phyloP scores from a whole-genome alignment of 2,113 vertebrate genomes.

The Rhinichthys klamathensis region DNA sequence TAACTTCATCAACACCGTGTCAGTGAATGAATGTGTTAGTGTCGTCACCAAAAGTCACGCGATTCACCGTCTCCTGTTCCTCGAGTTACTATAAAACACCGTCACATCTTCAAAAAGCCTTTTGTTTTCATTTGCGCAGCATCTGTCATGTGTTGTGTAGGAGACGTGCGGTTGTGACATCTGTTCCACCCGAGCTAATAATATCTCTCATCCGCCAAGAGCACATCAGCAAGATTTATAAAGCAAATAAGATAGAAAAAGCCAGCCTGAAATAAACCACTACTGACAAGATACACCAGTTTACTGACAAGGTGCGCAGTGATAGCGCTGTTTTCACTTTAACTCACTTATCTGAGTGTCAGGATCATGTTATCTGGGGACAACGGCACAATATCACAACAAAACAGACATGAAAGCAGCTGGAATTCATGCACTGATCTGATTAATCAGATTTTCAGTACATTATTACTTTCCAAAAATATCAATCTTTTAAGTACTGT shows the following conservation, averaged over 20 bases:
- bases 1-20: background rate
- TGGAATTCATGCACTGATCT: background rate
- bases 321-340: conserved; percentile 2
- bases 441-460: background rate
- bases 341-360: conserved; percentile 6
- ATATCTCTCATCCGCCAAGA: background rate
- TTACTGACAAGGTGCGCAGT: background rate
- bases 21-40: background rate
- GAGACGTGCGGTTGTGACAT: background rate
- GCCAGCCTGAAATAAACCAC: conserved; percentile 7
- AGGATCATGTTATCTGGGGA: background rate
- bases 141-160: background rate
- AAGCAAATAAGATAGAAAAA: conserved; percentile 16
- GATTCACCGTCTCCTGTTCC: background rate
- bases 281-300: conserved; percentile 11
- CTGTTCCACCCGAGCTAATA: conserved; percentile 13
- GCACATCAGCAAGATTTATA: background rate
- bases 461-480: background rate
- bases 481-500: background rate
- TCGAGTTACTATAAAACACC: background rate
- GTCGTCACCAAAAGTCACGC: background rate
- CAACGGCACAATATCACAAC: background rate
- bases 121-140: background rate
- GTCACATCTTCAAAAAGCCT: background rate
- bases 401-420: background rate